phyloP scores from a whole-genome alignment of 2,797 vertebrate species.

The Gymnopithys bicolor region DNA sequence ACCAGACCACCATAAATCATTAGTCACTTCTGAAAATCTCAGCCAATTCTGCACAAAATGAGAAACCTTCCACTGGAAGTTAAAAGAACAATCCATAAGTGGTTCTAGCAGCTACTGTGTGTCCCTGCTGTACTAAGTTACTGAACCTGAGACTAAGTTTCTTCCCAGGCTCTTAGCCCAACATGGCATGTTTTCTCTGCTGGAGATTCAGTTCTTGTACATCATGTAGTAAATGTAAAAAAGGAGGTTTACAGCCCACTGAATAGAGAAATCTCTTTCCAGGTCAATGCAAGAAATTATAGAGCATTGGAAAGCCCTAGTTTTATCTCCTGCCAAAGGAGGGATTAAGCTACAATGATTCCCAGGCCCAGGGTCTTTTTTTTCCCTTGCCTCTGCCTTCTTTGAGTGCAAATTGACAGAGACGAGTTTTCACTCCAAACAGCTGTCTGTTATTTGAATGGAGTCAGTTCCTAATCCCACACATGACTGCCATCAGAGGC shows the following conservation, averaged over 20 bases:
- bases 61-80: constrained; percentile 13
- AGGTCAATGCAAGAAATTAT: constrained; percentile 75
- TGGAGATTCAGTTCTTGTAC: constrained; percentile 66
- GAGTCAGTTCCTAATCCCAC: constrained; percentile 74
- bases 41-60: neutral
- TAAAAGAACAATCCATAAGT: constrained; percentile 61
- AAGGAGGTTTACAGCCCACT: constrained; percentile 65
- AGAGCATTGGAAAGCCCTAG: constrained; percentile 66
- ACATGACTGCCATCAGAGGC: constrained; percentile 69
- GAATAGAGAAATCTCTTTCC: constrained; percentile 73
- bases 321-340: constrained; percentile 76
- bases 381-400: constrained; percentile 49
- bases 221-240: constrained; percentile 70
- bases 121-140: neutral
- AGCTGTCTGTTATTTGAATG: constrained; percentile 77
- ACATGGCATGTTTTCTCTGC: constrained; percentile 62
- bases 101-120: constrained; percentile 42
- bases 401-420: constrained; percentile 70
- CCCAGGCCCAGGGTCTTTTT: constrained; percentile 66
- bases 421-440: constrained; percentile 73
- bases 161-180: constrained; percentile 64
- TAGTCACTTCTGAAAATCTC: constrained; percentile 6
- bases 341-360: constrained; percentile 74
- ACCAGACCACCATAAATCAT: neutral
- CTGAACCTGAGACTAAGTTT: constrained; percentile 61